Evolutionary conservation across 2,113 vertebrate genomes (phyloP).

Genomic region (Thunnus maccoyii): DNA sequence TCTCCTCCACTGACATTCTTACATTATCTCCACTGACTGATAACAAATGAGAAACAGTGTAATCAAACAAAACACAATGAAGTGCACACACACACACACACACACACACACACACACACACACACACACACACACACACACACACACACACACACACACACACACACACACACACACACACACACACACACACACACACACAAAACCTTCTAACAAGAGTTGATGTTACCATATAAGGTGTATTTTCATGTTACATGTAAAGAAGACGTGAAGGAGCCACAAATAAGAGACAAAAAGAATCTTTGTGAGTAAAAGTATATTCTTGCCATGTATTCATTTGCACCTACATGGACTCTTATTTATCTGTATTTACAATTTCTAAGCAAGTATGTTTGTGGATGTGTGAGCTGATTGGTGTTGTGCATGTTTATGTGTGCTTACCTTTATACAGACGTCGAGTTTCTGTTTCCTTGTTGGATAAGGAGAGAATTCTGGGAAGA

Average conservation of each 20-base stretch:
- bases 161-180: slow-evolving; percentile 26
- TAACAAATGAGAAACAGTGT: slow-evolving; percentile 57
- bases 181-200: slow-evolving; percentile 25
- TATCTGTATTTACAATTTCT: neutral
- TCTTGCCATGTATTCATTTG: neutral
- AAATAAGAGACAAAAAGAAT: neutral
- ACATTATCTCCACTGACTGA: slow-evolving; percentile 56
- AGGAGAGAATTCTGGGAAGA: slow-evolving; percentile 89
- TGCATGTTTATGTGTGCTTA: slow-evolving; percentile 61
- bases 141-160: slow-evolving; percentile 24
- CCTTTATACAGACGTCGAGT: slow-evolving; percentile 91
- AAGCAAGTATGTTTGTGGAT: neutral
- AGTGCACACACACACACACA: slow-evolving; percentile 9
- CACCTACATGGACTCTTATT: neutral
- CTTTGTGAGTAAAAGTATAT: neutral
- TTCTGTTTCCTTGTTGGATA: slow-evolving; percentile 90
- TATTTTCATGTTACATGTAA: slow-evolving; percentile 3
- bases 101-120: slow-evolving; percentile 37
- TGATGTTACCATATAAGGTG: slow-evolving; percentile 30
- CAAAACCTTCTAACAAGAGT: neutral
- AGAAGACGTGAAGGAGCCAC: too few relatives aligned
- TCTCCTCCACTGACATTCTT: slow-evolving; percentile 63
- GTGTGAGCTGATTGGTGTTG: neutral
- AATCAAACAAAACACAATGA: slow-evolving; percentile 38
- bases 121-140: slow-evolving; percentile 28